Percentiles rank a stretch among this genome's conserved stretches.
Conservation (phyloP, 2,113 vertebrate genomes). For the Benitochromis conjunctus region DNA sequence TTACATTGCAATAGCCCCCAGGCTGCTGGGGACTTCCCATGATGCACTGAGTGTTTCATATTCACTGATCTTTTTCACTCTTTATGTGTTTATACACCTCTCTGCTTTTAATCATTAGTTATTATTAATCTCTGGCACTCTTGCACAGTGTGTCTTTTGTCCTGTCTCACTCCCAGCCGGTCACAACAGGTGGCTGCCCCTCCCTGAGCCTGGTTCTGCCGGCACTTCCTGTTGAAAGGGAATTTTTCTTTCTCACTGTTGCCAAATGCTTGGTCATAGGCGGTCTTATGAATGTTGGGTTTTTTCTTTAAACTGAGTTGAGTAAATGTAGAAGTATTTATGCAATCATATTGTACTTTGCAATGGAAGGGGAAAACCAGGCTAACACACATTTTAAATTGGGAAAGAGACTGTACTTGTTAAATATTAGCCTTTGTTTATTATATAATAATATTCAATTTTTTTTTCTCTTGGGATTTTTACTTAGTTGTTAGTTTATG, state of each 20-base stretch:
- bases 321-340: not conserved
- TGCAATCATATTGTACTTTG: not conserved
- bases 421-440: not conserved
- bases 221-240: not conserved
- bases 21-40: not conserved
- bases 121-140: not conserved
- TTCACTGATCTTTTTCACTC: not conserved
- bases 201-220: not conserved
- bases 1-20: not conserved
- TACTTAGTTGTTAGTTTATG: not conserved
- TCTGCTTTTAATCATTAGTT: not conserved
- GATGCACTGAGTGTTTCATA: not conserved
- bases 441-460: not conserved
- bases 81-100: not conserved
- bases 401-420: not conserved
- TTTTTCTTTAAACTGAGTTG: not conserved
- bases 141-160: not conserved
- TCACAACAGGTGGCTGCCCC: not conserved
- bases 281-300: not conserved
- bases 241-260: not conserved
- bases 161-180: rapidly evolving
- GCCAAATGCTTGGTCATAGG: not conserved
- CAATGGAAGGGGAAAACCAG: not conserved
- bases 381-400: not conserved
- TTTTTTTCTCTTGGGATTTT: not conserved